Evolutionary conservation across 2,888 invertebrate genomes (phyloP).

Genomic region (Zeuzera pyrina): DNA sequence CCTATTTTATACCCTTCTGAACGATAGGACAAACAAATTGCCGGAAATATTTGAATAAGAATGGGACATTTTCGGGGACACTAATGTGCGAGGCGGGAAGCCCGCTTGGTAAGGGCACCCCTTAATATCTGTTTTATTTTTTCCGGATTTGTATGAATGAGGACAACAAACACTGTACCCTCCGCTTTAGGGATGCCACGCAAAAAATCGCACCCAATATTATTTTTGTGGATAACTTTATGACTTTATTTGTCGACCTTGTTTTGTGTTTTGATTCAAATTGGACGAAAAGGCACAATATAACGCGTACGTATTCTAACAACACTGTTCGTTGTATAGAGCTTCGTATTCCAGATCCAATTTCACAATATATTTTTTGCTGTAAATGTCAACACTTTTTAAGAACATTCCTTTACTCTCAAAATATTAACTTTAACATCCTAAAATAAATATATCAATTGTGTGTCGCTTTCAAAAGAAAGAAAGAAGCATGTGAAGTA

Average conservation of each 20-base stretch:
- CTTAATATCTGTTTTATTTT: conserved; percentile 69
- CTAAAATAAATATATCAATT: too few relatives aligned
- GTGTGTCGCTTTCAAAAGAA: too few relatives aligned
- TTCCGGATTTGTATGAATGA: conserved; percentile 65
- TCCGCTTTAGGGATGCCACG: conserved; percentile 44
- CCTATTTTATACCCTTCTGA: conserved; percentile 43
- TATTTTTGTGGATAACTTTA: conserved; percentile 59
- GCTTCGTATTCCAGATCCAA: too few relatives aligned
- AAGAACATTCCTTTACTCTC: too few relatives aligned
- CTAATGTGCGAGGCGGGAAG: conserved; percentile 67
- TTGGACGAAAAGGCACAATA: too few relatives aligned
- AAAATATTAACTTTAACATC: too few relatives aligned
- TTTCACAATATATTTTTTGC: too few relatives aligned
- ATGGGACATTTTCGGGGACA: conserved; percentile 59
- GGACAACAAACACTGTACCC: conserved; percentile 58
- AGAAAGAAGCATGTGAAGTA: too few relatives aligned
- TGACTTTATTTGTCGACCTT: conserved; percentile 49
- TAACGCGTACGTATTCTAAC: too few relatives aligned
- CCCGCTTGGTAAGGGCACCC: conserved; percentile 40
- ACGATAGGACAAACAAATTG: conserved; percentile 66
- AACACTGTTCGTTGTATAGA: too few relatives aligned
- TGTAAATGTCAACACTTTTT: too few relatives aligned
- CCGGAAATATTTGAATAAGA: conserved; percentile 71
- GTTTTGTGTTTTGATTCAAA: conserved; percentile 12
- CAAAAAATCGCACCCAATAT: conserved; percentile 53